Evolutionary conservation across 2,113 vertebrate genomes (phyloP).

Genomic region (Balaenoptera acutorostrata): DNA sequence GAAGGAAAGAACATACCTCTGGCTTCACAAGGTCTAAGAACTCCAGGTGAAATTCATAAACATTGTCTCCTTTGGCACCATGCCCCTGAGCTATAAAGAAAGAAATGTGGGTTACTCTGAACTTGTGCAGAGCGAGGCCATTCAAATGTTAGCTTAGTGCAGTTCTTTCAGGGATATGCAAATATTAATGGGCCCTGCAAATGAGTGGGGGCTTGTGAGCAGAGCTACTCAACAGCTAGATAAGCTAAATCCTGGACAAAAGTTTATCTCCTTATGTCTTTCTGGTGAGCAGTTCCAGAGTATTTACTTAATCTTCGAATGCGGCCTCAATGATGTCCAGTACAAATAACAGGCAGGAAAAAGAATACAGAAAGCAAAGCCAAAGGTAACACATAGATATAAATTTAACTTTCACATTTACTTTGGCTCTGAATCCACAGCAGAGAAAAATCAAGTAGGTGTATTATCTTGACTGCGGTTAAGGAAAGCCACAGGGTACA

Average conservation of each 20-base stretch:
- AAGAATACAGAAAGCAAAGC: background rate
- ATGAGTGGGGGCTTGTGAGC: background rate
- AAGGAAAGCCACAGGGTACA: background rate
- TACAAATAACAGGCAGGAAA: background rate
- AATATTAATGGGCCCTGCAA: background rate
- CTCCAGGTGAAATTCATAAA: constrained; percentile 92
- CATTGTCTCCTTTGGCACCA: constrained; percentile 94
- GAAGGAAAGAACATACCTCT: constrained; percentile 81
- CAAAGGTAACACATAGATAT: background rate
- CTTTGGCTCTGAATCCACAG: constrained; percentile 1
- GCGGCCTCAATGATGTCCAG: background rate
- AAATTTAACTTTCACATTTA: constrained; percentile 20
- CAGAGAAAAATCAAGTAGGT: background rate
- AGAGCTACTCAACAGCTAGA: background rate
- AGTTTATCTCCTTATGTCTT: background rate
- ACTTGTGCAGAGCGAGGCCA: background rate
- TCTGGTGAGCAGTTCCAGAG: background rate
- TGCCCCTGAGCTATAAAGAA: constrained; percentile 88
- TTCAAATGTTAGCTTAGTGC: background rate
- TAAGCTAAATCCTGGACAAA: background rate
- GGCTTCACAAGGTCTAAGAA: constrained; percentile 89
- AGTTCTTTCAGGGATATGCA: background rate
- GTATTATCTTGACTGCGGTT: background rate
- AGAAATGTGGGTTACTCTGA: background rate
- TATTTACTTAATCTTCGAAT: background rate